A percentile compares a stretch with the other conserved stretches of the same genome.
Conservation (phyloP, 2,888 invertebrate species). For the Hyposoter dolosus region DNA sequence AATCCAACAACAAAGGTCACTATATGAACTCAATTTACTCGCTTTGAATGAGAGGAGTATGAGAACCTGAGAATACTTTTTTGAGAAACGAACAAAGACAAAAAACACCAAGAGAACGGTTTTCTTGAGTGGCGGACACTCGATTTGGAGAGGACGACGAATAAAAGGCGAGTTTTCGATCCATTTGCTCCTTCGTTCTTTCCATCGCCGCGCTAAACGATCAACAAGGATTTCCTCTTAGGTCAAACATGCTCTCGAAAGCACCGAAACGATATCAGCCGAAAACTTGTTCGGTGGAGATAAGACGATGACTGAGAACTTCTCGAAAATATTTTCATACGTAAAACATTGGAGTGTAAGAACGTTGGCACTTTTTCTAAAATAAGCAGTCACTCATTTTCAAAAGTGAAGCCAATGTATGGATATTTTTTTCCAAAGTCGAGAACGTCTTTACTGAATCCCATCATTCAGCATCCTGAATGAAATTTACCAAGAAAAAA, state of each 20-base stretch:
- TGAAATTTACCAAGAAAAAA: conserved; percentile 23
- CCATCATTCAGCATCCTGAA: background rate
- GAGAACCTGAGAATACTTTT: background rate
- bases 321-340: conserved; percentile 21
- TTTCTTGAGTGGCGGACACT: conserved; percentile 31
- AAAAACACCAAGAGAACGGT: background rate
- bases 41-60: background rate
- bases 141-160: conserved; percentile 46
- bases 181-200: conserved; percentile 62
- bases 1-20: background rate
- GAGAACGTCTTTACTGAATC: background rate
- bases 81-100: background rate
- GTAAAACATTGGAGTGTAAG: background rate
- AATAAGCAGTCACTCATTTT: background rate
- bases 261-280: conserved; percentile 54
- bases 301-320: conserved; percentile 63
- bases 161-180: conserved; percentile 40
- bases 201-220: conserved; percentile 75
- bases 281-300: conserved; percentile 59
- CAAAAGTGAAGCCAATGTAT: background rate
- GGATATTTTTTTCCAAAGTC: background rate
- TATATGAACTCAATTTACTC: background rate
- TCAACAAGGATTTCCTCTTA: conserved; percentile 80
- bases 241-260: conserved; percentile 71
- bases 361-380: background rate